Evolutionary conservation across 2,113 vertebrate species (phyloP).

Genomic region (Malurus cyaneus): DNA sequence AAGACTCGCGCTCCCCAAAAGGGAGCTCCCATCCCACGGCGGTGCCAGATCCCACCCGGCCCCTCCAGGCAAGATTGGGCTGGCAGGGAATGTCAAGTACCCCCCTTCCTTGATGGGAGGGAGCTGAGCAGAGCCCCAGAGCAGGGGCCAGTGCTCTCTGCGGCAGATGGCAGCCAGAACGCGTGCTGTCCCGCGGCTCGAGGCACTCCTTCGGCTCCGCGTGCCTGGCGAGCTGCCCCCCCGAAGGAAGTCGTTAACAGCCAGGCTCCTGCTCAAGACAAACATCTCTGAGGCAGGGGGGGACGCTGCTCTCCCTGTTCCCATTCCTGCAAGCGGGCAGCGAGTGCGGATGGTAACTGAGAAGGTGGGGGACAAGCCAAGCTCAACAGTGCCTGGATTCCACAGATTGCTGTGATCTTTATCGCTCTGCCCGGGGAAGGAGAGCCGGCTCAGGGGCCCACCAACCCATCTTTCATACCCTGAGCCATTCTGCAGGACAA

Average conservation of each 20-base stretch:
- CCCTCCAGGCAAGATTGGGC: background rate
- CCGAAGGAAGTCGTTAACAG: background rate
- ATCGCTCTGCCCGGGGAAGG: background rate
- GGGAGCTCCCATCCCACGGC: accelerated
- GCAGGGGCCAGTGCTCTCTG: accelerated
- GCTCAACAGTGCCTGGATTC: constrained; percentile 26
- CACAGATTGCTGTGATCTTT: constrained; percentile 1
- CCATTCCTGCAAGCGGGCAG: background rate
- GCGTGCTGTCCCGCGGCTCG: accelerated
- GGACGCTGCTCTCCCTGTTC: background rate
- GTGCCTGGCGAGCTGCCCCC: background rate
- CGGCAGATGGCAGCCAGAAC: background rate
- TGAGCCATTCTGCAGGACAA: background rate
- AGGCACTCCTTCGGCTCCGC: accelerated
- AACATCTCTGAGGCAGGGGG: background rate
- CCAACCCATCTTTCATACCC: background rate
- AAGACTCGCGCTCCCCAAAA: accelerated
- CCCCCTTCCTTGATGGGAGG: too few relatives aligned
- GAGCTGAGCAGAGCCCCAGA: background rate
- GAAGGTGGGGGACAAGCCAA: constrained; percentile 15
- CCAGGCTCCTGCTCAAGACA: constrained; percentile 38
- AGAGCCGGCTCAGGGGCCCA: background rate
- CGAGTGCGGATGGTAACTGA: background rate
- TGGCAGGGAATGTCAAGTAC: background rate
- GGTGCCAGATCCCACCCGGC: background rate